phyloP scores from a whole-genome alignment of 2,113 vertebrate genomes.

The Toxostoma redivivum region DNA sequence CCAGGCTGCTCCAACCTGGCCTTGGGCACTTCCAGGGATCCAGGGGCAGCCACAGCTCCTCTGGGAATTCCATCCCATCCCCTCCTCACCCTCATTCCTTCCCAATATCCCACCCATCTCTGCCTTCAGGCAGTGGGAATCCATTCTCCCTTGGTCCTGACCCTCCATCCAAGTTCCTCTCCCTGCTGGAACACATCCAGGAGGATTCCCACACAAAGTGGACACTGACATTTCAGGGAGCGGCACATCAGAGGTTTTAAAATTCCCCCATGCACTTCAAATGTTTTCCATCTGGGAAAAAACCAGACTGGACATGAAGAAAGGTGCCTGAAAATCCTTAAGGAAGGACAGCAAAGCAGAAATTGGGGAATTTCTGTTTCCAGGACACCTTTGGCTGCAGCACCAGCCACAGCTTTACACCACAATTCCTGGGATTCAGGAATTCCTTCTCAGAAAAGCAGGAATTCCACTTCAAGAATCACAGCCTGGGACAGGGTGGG shows the following conservation, averaged over 20 bases:
- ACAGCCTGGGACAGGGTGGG: neutral
- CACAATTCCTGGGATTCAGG: neutral
- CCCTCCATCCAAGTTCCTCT: neutral
- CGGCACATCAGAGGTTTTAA: neutral
- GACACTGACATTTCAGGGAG: neutral
- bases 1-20: fast-evolving
- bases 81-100: neutral
- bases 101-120: fast-evolving
- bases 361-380: neutral
- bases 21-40: neutral
- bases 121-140: neutral
- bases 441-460: neutral
- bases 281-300: neutral
- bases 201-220: neutral
- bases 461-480: neutral
- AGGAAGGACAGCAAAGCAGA: neutral
- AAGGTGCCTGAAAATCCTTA: neutral
- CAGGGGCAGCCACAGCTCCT: neutral
- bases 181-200: neutral
- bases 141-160: neutral
- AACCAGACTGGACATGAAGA: fast-evolving
- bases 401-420: neutral
- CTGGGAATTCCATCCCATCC: neutral
- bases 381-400: neutral
- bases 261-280: neutral